Conservation (phyloP, 2,888 invertebrate genomes). For the Antheraea assamensis region DNA sequence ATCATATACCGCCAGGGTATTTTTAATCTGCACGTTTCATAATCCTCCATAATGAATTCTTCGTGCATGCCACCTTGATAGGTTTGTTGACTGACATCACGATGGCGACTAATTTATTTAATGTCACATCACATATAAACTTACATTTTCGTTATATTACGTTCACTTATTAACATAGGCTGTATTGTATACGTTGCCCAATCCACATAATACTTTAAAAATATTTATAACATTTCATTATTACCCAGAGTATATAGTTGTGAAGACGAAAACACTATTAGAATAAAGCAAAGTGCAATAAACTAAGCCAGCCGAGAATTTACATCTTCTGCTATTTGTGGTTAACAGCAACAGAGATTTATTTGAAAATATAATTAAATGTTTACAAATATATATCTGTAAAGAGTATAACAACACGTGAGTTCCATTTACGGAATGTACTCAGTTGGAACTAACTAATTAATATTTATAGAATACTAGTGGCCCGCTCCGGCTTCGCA, state of each 20-base stretch:
- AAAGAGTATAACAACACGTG: neutral
- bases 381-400: neutral
- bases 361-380: conserved; percentile 9
- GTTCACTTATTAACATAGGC: neutral
- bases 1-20: too few species aligned
- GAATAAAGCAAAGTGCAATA: neutral
- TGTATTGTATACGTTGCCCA: neutral
- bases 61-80: too few species aligned
- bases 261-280: conserved; percentile 1
- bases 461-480: neutral
- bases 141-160: neutral
- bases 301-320: conserved; percentile 9
- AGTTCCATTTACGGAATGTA: neutral
- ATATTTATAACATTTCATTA: conserved; percentile 2
- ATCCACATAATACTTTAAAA: neutral
- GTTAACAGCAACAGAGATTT: conserved; percentile 1
- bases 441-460: neutral
- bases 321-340: neutral
- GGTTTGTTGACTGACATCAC: too few species aligned
- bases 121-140: neutral
- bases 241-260: conserved; percentile 1
- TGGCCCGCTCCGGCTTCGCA: too few species aligned
- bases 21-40: too few species aligned
- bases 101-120: neutral
- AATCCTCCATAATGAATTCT: too few species aligned